Evolutionary conservation across 1,140 invertebrate species (phyloP).

Genomic region (Nixonia krombeini): DNA sequence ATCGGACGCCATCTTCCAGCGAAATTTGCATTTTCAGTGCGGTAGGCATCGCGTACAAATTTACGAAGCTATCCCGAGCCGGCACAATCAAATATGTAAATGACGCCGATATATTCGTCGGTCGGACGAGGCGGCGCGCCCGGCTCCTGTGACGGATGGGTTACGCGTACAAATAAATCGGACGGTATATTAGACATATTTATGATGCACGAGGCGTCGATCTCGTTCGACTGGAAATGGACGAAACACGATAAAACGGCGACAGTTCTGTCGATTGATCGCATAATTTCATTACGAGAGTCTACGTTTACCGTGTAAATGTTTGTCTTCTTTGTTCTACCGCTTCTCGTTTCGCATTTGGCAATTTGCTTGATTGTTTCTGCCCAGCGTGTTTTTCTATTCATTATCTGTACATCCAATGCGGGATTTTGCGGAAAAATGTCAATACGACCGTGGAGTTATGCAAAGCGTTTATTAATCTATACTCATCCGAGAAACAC

Average conservation of each 20-base stretch:
- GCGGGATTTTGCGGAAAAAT: too few species aligned
- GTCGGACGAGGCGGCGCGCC: slow-evolving; percentile 42
- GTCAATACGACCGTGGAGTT: too few species aligned
- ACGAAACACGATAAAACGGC: slow-evolving; percentile 36
- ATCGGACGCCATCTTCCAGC: slow-evolving; percentile 27
- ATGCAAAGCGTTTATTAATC: too few species aligned
- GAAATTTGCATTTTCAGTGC: slow-evolving; percentile 48
- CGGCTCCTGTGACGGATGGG: slow-evolving; percentile 50
- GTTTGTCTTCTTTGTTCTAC: slow-evolving; percentile 23
- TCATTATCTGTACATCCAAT: too few species aligned
- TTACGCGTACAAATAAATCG: slow-evolving; percentile 53
- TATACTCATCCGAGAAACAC: too few species aligned
- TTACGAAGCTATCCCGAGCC: slow-evolving; percentile 36
- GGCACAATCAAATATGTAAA: slow-evolving; percentile 67
- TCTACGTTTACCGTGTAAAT: slow-evolving; percentile 33
- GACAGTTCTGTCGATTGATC: slow-evolving; percentile 31
- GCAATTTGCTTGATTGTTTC: too few species aligned
- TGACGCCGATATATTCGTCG: slow-evolving; percentile 55
- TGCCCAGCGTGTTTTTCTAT: too few species aligned
- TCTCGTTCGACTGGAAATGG: slow-evolving; percentile 29
- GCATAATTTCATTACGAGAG: slow-evolving; percentile 38
- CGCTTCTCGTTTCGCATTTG: too few species aligned
- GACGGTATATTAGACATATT: slow-evolving; percentile 54
- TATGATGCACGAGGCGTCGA: slow-evolving; percentile 50
- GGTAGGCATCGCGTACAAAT: slow-evolving; percentile 41